These are phyloP conservation scores for Ranitomeya variabilis DNA, from an alignment of 2,113 vertebrate genomes.

Conservation along the genomic window DNA sequence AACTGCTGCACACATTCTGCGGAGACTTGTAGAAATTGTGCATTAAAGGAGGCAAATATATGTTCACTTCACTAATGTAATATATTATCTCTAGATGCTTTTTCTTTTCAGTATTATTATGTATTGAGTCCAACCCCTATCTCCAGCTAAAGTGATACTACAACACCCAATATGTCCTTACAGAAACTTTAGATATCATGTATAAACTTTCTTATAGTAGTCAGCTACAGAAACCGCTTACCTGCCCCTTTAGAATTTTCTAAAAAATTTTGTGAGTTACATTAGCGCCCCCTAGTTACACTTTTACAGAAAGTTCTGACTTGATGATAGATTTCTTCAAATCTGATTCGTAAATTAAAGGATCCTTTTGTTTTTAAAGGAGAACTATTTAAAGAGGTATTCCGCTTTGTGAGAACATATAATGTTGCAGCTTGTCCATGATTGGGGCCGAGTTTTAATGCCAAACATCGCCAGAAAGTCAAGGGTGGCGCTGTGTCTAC, in stretches of 20 bases:
- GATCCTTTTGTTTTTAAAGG: no score
- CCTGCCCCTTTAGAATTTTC: no score
- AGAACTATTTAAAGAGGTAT: no score
- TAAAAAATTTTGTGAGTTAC: no score
- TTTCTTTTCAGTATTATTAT: background rate
- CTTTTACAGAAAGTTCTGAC: no score
- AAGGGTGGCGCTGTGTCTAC: background rate
- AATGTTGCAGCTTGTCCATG: no score
- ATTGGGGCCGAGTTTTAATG: background rate
- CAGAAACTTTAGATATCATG: background rate
- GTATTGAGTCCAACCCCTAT: background rate
- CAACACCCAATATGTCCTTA: background rate
- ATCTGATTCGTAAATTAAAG: no score
- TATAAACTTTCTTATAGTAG: background rate
- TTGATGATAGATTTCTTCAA: no score
- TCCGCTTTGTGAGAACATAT: no score
- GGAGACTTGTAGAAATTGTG: background rate
- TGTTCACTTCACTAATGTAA: background rate
- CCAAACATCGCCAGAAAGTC: background rate
- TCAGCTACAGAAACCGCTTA: background rate
- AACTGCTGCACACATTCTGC: background rate
- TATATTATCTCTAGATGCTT: background rate
- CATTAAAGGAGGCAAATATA: background rate
- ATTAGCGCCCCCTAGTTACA: no score
- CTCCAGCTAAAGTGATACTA: background rate